These are phyloP conservation scores for Corvus hawaiiensis DNA, from an alignment of 2,113 vertebrate genomes.

Conservation along the genomic window DNA sequence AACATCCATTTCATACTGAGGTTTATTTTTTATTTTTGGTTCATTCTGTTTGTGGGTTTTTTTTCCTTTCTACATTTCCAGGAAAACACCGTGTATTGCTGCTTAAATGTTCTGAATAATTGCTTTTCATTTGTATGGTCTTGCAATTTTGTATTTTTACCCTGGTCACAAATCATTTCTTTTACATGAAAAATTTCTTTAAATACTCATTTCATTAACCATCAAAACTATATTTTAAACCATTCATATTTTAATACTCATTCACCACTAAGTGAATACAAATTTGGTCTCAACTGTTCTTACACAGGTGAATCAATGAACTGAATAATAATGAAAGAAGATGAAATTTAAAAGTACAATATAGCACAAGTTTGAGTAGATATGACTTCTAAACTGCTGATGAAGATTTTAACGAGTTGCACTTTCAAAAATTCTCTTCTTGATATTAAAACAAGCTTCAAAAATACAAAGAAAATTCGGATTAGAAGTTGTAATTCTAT, in stretches of 20 bases:
- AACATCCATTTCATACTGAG: neutral
- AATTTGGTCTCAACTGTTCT: neutral
- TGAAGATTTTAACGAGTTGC: neutral
- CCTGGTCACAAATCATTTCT: neutral
- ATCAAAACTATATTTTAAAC: neutral
- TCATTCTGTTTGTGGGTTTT: neutral
- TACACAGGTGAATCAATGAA: neutral
- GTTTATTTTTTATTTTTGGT: neutral
- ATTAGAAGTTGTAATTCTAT: neutral
- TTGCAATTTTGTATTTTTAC: neutral
- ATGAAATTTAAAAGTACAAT: neutral
- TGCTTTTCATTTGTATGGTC: neutral
- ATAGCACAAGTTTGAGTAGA: neutral
- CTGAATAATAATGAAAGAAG: neutral
- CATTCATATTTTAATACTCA: neutral
- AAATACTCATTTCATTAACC: neutral
- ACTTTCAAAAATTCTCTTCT: neutral
- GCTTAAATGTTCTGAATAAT: neutral
- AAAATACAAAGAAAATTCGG: neutral
- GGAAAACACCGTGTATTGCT: neutral
- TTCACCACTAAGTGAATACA: neutral
- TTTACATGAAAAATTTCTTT: neutral
- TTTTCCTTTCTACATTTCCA: neutral
- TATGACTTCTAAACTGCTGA: neutral
- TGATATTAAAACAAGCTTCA: neutral